Percentiles rank a stretch among this genome's conserved stretches.
phyloP scores from a whole-genome alignment of 2,113 vertebrate species.

The Tyto alba region DNA sequence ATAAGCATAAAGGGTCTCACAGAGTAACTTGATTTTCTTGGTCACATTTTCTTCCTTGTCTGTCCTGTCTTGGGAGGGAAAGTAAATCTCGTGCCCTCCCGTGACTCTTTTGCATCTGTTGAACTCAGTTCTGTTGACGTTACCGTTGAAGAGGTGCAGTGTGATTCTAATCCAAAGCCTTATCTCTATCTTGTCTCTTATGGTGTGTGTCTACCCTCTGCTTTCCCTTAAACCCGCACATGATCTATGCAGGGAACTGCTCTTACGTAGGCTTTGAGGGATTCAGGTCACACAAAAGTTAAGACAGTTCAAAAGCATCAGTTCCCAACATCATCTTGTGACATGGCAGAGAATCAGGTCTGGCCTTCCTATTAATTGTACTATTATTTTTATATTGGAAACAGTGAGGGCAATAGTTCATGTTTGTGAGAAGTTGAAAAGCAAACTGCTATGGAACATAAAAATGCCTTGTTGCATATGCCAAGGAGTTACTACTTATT shows the following conservation, averaged over 20 bases:
- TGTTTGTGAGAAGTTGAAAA: neutral
- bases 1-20: neutral
- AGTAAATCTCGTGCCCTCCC: neutral
- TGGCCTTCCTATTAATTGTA: neutral
- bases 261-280: neutral
- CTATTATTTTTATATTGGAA: neutral
- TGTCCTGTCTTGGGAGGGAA: neutral
- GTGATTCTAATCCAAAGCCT: neutral
- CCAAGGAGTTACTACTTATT: neutral
- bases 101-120: neutral
- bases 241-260: neutral
- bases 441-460: neutral
- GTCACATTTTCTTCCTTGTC: neutral
- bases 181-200: neutral
- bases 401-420: neutral
- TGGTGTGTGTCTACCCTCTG: accelerated
- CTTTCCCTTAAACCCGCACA: neutral
- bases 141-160: neutral
- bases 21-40: neutral
- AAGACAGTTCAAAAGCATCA: neutral
- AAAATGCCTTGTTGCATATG: neutral
- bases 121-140: neutral
- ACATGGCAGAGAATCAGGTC: neutral
- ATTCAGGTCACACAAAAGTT: neutral
- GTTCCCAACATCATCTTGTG: neutral